Evolutionary conservation across 2,888 invertebrate species (phyloP).

Genomic region (Zygogramma bicolorata): DNA sequence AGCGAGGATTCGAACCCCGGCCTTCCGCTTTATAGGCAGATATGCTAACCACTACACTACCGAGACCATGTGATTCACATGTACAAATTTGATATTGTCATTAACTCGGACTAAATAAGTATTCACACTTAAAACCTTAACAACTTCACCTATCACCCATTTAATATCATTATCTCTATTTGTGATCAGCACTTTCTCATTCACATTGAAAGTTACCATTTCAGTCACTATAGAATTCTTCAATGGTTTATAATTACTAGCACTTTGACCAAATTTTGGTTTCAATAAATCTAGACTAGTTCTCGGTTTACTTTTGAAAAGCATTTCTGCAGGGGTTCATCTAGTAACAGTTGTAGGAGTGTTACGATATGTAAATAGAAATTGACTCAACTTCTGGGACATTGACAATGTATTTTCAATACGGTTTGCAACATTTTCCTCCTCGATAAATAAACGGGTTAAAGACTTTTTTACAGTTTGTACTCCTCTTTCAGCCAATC

Average conservation of each 20-base stretch:
- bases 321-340: not conserved
- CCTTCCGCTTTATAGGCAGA: too few species aligned
- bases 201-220: not conserved
- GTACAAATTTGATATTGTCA: constrained; percentile 1
- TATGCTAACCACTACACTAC: too few species aligned
- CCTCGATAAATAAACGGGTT: not conserved
- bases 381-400: not conserved
- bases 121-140: not conserved
- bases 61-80: not conserved
- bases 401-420: not conserved
- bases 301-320: not conserved
- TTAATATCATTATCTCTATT: not conserved
- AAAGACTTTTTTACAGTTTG: constrained; percentile 43
- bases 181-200: not conserved
- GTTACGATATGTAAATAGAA: constrained; percentile 1
- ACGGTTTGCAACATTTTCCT: not conserved
- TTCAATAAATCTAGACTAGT: not conserved
- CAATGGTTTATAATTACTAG: not conserved
- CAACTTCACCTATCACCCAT: not conserved
- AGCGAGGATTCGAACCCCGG: too few species aligned
- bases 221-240: not conserved
- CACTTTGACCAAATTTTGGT: not conserved
- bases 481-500: constrained; percentile 41
- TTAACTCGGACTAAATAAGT: not conserved
- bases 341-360: not conserved